Evolutionary conservation across 2,888 invertebrate species (phyloP).

Genomic region (Rambutsinella grinnellia): DNA sequence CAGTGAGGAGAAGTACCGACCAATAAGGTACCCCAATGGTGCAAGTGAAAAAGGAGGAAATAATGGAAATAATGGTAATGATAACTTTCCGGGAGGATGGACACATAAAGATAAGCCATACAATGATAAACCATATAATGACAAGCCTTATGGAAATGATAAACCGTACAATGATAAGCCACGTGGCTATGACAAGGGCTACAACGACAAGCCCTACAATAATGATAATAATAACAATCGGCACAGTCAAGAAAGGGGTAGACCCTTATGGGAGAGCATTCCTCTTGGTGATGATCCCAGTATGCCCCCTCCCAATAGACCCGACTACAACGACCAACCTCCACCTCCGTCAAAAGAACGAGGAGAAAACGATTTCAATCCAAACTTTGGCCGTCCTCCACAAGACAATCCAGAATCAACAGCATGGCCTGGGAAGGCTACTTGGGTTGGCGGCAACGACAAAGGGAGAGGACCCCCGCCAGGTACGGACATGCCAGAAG

Average conservation of each 20-base stretch:
- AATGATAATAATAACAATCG: no score
- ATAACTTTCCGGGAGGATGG: no score
- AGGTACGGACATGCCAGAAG: background rate
- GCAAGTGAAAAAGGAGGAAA: background rate
- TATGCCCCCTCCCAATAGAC: conserved; percentile 18
- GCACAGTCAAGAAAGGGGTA: background rate
- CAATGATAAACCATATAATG: background rate
- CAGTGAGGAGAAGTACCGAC: conserved; percentile 51
- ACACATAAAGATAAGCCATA: background rate
- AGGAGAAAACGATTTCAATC: background rate
- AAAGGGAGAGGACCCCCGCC: conserved; percentile 16
- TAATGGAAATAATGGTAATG: background rate
- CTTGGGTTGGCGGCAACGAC: conserved; percentile 46
- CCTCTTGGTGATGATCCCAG: background rate
- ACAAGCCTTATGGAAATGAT: no score
- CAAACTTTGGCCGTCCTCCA: background rate
- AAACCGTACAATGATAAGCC: no score
- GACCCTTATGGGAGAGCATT: background rate
- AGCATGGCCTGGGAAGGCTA: conserved; percentile 36
- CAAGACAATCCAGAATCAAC: conserved; percentile 5
- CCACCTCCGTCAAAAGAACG: no score
- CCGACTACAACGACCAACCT: conserved; percentile 9
- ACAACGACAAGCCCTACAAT: no score
- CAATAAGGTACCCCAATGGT: conserved; percentile 45
- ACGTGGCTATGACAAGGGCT: background rate